Conservation (phyloP, 1,140 invertebrate genomes). For the Chrysopa pallens region DNA sequence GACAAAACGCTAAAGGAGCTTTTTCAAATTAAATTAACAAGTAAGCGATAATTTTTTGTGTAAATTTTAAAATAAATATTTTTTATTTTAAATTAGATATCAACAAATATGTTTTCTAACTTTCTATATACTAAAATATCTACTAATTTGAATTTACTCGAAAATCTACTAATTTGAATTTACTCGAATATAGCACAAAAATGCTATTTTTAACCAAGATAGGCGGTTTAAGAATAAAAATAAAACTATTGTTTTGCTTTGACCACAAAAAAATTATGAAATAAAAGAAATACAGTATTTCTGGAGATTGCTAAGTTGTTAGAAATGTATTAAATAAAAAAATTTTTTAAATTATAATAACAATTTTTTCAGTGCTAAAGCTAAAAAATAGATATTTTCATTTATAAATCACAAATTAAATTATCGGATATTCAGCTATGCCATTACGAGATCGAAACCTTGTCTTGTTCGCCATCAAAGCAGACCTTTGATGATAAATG, state of each 20-base stretch:
- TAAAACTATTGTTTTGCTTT: not conserved
- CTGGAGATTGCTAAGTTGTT: not conserved
- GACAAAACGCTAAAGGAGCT: too few relatives aligned
- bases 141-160: too few relatives aligned
- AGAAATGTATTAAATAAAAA: too few relatives aligned
- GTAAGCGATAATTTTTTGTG: not conserved
- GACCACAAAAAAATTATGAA: not conserved
- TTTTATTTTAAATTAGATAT: not conserved
- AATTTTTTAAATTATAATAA: not conserved
- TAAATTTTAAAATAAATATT: not conserved
- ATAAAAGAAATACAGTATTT: not conserved
- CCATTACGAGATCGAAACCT: too few relatives aligned
- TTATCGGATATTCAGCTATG: too few relatives aligned
- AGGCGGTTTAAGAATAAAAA: not conserved
- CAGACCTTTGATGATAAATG: too few relatives aligned
- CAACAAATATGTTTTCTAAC: not conserved
- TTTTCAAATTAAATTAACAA: not conserved
- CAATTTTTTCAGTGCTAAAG: not conserved
- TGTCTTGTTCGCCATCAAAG: too few relatives aligned
- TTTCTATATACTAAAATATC: not conserved
- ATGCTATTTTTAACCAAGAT: not conserved
- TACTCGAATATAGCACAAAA: too few relatives aligned
- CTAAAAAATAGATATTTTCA: not conserved
- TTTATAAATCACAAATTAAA: not conserved
- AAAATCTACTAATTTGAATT: too few relatives aligned